Base-by-base conservation (phyloP, 2,888 invertebrate genomes). In the Scelioninae gen. 1 region DNA sequence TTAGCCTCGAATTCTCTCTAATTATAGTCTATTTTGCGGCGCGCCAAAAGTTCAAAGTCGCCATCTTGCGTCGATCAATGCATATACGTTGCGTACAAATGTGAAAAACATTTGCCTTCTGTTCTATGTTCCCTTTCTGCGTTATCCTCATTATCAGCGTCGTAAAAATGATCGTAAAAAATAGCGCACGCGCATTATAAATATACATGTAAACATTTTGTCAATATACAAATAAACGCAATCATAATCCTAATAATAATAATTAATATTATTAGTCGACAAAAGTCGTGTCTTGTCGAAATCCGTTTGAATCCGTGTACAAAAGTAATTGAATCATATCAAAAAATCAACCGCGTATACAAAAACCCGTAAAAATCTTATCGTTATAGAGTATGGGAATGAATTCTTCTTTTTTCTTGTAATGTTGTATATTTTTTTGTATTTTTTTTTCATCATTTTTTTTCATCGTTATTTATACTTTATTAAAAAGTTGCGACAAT, bases 161-260 rank as follows among this genome's bases (percentile, higher is more conserved):
- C 74, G 62, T 72, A 82, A 66, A 82, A 77, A 72, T 72, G 71
- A 82, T 82, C 49, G 66, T 77, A 82, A 82, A 82, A 76, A 77
- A 40, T 63, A 6, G 55, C 89, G 88, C 71, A 49, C 74, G 74
- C 72, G 55, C 74, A 23, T 75, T 87, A 88, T 82, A 87, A 88
- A 88, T 87, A 87, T 87, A 88, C 87, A 87, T 86, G 84, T 86
- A 76, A 85, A 87, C 88, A 56, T 87, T 88, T 85, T 89, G 86
- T 88, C 65, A 89, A 88, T 89, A 88, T 90, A 89, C 89, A 89
- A 90, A 88, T 88, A 85, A 86, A 76, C 69, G 74, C 62, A 76
- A 79, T 75, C 31, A 63, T 75, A 69, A 75, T 58, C 62, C 65
- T 83, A 82, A 84, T 79, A 69, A 84, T 77, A 82, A 82, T 82